A percentile compares a stretch with the other conserved stretches of the same genome.
Evolutionary conservation across 2,888 invertebrate genomes (phyloP).

Genomic region (Ametastegia equiseti): DNA sequence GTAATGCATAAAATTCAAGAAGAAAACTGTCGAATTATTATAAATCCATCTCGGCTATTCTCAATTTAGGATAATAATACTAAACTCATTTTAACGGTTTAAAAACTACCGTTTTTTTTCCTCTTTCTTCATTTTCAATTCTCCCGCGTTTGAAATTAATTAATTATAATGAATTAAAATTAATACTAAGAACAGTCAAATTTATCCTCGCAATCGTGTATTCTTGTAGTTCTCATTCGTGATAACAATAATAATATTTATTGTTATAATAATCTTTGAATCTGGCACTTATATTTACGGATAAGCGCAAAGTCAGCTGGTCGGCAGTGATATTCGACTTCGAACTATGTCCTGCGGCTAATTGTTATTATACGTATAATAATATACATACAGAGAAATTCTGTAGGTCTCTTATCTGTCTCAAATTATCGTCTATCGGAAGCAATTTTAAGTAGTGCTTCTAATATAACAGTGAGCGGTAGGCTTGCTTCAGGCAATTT

Average conservation of each 20-base stretch:
- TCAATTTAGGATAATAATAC: neutral
- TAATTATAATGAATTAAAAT: neutral
- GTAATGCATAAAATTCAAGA: neutral
- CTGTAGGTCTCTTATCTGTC: neutral
- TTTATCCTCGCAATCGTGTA: neutral
- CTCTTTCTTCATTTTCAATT: no score
- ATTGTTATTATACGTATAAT: neutral
- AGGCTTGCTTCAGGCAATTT: constrained; percentile 8
- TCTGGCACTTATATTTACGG: neutral
- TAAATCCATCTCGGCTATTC: neutral
- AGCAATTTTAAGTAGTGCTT: constrained; percentile 32
- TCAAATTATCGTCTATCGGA: neutral
- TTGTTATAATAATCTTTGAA: neutral
- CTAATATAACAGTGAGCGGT: no score
- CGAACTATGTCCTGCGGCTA: neutral
- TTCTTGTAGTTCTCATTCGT: no score
- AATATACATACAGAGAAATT: neutral
- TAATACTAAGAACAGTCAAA: neutral
- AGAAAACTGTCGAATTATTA: neutral
- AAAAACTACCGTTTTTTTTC: no score
- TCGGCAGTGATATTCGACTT: neutral
- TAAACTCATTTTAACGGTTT: no score
- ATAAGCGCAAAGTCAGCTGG: neutral
- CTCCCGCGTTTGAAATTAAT: no score
- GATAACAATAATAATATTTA: neutral